Evolutionary conservation across 2,888 invertebrate genomes (phyloP), one percentile per base, ranked within the genome.

Genomic region (Seira musarum): DNA sequence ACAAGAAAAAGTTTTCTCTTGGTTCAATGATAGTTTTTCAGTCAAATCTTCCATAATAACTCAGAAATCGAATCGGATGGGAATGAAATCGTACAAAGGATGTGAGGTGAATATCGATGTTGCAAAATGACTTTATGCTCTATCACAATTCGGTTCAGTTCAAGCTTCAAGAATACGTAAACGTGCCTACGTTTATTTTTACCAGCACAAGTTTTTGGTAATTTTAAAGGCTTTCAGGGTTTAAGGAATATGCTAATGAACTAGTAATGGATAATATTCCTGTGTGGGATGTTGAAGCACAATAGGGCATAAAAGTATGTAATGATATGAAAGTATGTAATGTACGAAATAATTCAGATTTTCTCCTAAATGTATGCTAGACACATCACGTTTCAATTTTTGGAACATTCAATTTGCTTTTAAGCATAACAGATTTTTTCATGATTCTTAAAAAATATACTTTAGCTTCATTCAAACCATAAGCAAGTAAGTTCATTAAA

Each of bases 401-500:
- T n/a, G n/a, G n/a, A n/a, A n/a, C 5, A 68, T 15, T 40, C 40
- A 19, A 3, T 53, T 68, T 68, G n/a, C 53, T 49, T 49, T 21
- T 19, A 66, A 21, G 46, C 17, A 2, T 22, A 49, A 68, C 25
- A 68, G 40, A 53, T 46, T 68, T 68, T 21, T 24, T 70, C 25
- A 30, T 24, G 60, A 63, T 35, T 10, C 19, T 24, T 63, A 60
- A 46, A 71, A 71, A 71, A 63, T 63, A 25, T 22, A 5, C 6
- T 17, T 13, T 24, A 25, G 40, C 6, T 40, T 19, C 6, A 21
- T 13, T 40, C 10, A 66, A 2, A n/a, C 25, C 64, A 67, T 13
- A 40, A 67, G 13, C 35, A n/a, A 25, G 40, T 40, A 71, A 71
- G 71, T 40, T 63, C 71, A 71, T 71, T 71, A 71, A 66, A 71